These are phyloP conservation scores for Sebastes iracundus DNA, from an alignment of 2,797 vertebrate species.

Conservation along the genomic window DNA sequence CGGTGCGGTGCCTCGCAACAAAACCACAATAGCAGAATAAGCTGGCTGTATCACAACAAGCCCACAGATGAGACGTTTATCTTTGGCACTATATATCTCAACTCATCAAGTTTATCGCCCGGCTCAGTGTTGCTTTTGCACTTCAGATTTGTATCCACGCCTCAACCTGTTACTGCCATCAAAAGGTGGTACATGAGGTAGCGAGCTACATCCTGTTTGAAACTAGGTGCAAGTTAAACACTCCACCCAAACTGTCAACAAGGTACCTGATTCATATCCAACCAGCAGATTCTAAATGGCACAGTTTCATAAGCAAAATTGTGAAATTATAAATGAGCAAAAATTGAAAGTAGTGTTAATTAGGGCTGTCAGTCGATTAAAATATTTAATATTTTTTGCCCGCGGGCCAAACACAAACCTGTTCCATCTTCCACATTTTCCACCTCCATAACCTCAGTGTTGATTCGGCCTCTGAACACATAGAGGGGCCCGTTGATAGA, in stretches of 20 bases:
- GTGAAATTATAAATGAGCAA: neutral
- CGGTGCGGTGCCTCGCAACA: constrained; percentile 12
- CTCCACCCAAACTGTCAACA: constrained; percentile 79
- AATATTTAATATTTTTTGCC: no score
- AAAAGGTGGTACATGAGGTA: constrained; percentile 33
- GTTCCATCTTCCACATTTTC: constrained; percentile 98
- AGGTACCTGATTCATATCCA: constrained; percentile 53
- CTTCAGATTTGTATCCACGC: constrained; percentile 34
- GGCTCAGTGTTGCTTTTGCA: neutral
- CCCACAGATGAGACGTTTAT: neutral
- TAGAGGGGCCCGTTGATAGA: constrained; percentile 96
- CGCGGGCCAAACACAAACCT: constrained; percentile 92
- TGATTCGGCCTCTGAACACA: constrained; percentile 95
- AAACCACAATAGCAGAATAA: constrained; percentile 52
- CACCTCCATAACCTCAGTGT: constrained; percentile 98
- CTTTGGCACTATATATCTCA: neutral
- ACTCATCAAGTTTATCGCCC: neutral
- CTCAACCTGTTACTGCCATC: constrained; percentile 12
- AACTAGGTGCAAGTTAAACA: constrained; percentile 42
- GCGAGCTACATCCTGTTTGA: constrained; percentile 70
- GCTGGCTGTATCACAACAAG: neutral
- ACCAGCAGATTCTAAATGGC: neutral
- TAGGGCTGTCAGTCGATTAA: no score
- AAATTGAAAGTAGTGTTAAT: neutral
- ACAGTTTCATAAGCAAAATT: neutral